A percentile compares a stretch with the other conserved stretches of the same genome.
These are phyloP conservation scores for Eulimnadia texana DNA, from an alignment of 1,140 invertebrate species.

Conservation along the genomic window DNA sequence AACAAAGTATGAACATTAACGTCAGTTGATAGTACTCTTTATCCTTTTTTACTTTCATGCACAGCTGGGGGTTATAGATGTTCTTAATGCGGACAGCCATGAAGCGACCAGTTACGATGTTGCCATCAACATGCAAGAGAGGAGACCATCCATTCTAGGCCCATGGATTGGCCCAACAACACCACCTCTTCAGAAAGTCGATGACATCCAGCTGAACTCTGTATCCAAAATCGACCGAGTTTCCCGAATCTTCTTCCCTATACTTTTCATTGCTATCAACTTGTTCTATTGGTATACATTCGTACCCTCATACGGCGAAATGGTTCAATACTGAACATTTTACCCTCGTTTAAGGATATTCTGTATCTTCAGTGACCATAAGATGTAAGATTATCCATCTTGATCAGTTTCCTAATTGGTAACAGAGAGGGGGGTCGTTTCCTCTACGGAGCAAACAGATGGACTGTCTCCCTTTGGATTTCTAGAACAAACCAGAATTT, in stretches of 20 bases:
- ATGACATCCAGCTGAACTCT: slow-evolving; percentile 37
- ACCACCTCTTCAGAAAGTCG: no score
- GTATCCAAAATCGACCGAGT: slow-evolving; percentile 64
- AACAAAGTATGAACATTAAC: slow-evolving; percentile 1
- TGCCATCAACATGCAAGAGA: neutral
- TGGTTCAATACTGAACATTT: no score
- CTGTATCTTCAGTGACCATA: no score
- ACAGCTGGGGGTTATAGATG: neutral
- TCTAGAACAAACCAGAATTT: no score
- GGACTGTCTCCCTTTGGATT: no score
- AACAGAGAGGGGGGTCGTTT: no score
- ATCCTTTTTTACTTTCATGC: neutral
- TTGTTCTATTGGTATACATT: slow-evolving; percentile 66
- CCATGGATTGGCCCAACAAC: neutral
- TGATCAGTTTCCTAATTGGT: no score
- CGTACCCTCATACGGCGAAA: slow-evolving; percentile 29
- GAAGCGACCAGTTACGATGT: neutral
- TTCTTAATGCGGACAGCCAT: neutral
- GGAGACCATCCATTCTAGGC: neutral
- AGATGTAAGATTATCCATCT: no score
- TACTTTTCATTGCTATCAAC: slow-evolving; percentile 59
- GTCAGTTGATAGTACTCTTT: neutral
- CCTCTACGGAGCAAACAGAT: no score
- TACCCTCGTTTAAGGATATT: no score
- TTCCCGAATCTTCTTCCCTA: slow-evolving; percentile 55